Base-by-base conservation (phyloP, 2,113 vertebrate genomes). In the Hemibates koningsi region DNA sequence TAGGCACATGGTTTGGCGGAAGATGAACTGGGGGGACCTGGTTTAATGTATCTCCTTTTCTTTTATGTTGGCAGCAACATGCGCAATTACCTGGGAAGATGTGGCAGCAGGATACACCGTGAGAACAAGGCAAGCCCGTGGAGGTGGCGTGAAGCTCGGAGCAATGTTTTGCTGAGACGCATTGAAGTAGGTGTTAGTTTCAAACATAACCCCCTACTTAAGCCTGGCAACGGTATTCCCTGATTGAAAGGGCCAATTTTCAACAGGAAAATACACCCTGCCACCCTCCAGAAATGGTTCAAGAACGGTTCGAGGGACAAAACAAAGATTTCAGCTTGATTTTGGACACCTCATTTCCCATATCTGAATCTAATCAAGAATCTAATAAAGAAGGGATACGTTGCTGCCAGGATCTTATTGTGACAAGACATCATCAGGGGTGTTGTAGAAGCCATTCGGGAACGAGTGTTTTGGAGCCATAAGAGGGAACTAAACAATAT, bases 221-320 rank as follows among this genome's bases (percentile, higher is more conserved):
- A 78, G 43, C 16, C 27, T n/a, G 45, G 43, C 27, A 52, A 19
- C 4, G 2, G 73, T 32, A 32, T 50, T 78, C 10, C 71, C 27
- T 78, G 71, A 78, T 50, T 78, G 71, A 48, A 78, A 29, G 71
- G 71, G 43, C 24, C 71, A 32, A 45, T 78, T 50, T 78, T 78
- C 71, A 32, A 48, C 45, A 52, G 24, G 73, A 50, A 50, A 52
- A 32, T 50, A 12, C 43, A 78, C 0, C 45, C 43, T 32, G 10
- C 27, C 2, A 50, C 24, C 13, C 9, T 78, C 43, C 43, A 4
- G 24, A 50, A 50, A 29, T 7, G 6, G 43, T 78, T 50, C 43
- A 19, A n/a, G 45, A 0, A 29, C 7, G 0, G 14, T 52, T 78
- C 32, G 6, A 52, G 9, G 27, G 71, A 32, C 71, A 50, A 19